A percentile compares a stretch with the other conserved stretches of the same genome.
Evolutionary conservation across 2,888 invertebrate genomes (phyloP).

Genomic region (Dryobotodes eremita): DNA sequence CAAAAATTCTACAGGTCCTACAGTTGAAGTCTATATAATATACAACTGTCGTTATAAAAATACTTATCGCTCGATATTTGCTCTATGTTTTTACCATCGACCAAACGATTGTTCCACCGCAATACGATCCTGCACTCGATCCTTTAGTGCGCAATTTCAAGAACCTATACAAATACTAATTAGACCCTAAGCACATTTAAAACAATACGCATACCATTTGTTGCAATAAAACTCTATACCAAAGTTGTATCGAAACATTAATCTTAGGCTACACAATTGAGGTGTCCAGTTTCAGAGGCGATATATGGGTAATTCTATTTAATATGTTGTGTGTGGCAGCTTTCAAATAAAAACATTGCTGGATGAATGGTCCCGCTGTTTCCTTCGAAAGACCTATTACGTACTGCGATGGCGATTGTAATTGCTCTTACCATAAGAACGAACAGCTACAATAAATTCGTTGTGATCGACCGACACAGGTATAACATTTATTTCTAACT

Average conservation of each 20-base stretch:
- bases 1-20: neutral
- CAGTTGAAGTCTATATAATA: neutral
- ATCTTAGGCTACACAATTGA: slow-evolving; percentile 67
- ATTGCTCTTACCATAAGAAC: slow-evolving; percentile 22
- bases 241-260: slow-evolving; percentile 63
- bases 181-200: slow-evolving; percentile 42
- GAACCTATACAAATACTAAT: slow-evolving; percentile 35
- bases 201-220: slow-evolving; percentile 57
- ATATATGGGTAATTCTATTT: slow-evolving; percentile 75
- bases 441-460: neutral
- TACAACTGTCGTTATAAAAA: slow-evolving; percentile 2
- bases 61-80: neutral
- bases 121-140: slow-evolving; percentile 25
- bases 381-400: slow-evolving; percentile 75
- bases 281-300: slow-evolving; percentile 71
- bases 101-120: slow-evolving; percentile 30
- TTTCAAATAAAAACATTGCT: slow-evolving; percentile 86
- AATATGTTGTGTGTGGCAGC: slow-evolving; percentile 77
- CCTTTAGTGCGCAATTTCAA: slow-evolving; percentile 30
- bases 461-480: no score
- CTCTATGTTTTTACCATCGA: slow-evolving; percentile 14
- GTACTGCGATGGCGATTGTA: slow-evolving; percentile 67
- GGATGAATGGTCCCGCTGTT: slow-evolving; percentile 87
- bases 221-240: slow-evolving; percentile 46
- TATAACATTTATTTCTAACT: slow-evolving; percentile 5